phyloP scores from a whole-genome alignment of 2,888 invertebrate genomes.

The Disparrhopalites patrizii region DNA sequence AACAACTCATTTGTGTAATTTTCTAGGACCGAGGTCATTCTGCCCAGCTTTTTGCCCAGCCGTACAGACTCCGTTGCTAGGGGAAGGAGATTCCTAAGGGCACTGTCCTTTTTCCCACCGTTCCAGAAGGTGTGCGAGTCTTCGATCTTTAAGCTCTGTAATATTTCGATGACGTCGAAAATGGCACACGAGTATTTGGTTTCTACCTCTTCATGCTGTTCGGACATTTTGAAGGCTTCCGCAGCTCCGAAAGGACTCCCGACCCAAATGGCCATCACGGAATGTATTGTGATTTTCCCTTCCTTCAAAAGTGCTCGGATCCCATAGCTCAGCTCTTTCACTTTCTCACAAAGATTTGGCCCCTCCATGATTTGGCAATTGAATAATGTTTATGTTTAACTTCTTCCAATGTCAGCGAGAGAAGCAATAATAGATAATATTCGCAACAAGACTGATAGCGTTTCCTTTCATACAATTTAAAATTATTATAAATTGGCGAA shows the following conservation, averaged over 20 bases:
- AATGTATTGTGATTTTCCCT: slow-evolving; percentile 11
- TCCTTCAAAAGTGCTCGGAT: neutral
- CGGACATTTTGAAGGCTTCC: slow-evolving; percentile 6
- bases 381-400: too few relatives aligned
- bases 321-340: neutral
- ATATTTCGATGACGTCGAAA: slow-evolving; percentile 2
- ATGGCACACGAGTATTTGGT: slow-evolving; percentile 4
- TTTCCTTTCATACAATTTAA: too few relatives aligned
- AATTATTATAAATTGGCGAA: too few relatives aligned
- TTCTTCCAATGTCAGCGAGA: too few relatives aligned
- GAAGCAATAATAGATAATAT: too few relatives aligned
- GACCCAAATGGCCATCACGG: slow-evolving; percentile 10
- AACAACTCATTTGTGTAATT: neutral
- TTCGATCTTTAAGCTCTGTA: neutral
- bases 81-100: neutral
- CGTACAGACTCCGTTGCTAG: neutral
- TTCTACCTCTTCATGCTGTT: neutral
- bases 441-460: too few relatives aligned
- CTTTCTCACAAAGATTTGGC: too few relatives aligned
- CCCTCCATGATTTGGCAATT: too few relatives aligned
- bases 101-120: neutral
- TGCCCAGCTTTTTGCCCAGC: neutral
- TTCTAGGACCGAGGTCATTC: neutral
- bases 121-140: neutral
- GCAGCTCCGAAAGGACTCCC: slow-evolving; percentile 12